A percentile compares a stretch with the other conserved stretches of the same genome.
These are phyloP conservation scores for Cotesia glomerata DNA, from an alignment of 1,140 invertebrate species.

Conservation along the genomic window DNA sequence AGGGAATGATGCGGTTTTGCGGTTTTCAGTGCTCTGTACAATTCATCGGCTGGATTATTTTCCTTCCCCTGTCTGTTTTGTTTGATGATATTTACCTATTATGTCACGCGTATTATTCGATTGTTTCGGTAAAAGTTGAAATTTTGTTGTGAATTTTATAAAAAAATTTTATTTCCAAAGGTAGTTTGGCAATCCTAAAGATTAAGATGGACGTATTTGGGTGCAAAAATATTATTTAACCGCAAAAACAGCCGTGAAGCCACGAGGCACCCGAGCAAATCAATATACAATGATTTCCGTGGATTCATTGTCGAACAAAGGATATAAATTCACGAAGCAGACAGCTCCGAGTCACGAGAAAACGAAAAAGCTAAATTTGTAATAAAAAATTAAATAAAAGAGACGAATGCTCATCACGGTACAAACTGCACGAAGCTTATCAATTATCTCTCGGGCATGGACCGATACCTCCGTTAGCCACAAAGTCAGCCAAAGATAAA, in stretches of 20 bases:
- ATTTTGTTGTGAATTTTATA: too few relatives aligned
- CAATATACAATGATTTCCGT: constrained; percentile 3
- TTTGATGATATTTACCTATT: too few relatives aligned
- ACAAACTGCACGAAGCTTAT: constrained; percentile 28
- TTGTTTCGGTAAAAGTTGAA: too few relatives aligned
- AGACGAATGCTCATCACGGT: background rate
- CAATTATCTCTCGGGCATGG: constrained; percentile 32
- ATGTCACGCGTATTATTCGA: too few relatives aligned
- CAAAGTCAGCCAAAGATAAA: constrained; percentile 16
- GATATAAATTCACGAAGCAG: constrained; percentile 18
- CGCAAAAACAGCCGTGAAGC: background rate
- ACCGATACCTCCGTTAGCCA: constrained; percentile 18
- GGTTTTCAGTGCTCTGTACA: constrained; percentile 50
- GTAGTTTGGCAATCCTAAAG: too few relatives aligned
- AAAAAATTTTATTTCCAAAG: too few relatives aligned
- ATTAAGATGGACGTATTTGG: background rate
- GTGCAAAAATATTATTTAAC: constrained; percentile 11
- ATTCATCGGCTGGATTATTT: background rate
- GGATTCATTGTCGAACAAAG: constrained; percentile 5
- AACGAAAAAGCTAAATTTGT: constrained; percentile 11
- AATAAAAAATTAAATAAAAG: constrained; percentile 2
- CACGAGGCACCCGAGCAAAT: constrained; percentile 20
- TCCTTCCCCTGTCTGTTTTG: background rate
- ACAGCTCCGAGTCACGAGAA: background rate
- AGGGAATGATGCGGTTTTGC: constrained; percentile 59